phyloP scores from a whole-genome alignment of 2,113 vertebrate species.

The Setophaga kirtlandii region DNA sequence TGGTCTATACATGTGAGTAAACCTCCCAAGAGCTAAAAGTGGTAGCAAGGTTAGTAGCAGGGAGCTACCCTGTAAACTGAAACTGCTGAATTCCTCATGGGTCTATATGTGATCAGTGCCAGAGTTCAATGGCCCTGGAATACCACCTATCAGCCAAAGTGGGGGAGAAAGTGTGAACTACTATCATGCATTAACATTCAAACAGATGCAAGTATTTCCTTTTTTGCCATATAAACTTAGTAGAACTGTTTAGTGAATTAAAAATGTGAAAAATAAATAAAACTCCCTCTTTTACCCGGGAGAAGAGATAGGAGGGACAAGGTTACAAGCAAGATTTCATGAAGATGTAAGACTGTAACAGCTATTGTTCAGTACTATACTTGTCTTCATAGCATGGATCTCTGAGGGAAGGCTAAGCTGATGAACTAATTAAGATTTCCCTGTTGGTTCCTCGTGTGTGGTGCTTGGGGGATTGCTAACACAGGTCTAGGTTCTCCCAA shows the following conservation, averaged over 20 bases:
- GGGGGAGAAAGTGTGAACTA: fast-evolving
- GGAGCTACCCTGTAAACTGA: not conserved
- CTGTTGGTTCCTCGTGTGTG: not conserved
- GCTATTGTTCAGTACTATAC: not conserved
- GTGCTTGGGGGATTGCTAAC: not conserved
- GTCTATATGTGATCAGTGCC: not conserved
- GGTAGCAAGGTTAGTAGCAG: not conserved
- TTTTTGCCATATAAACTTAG: not conserved
- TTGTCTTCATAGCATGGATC: not conserved
- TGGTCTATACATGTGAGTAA: not conserved
- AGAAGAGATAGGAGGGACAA: not conserved
- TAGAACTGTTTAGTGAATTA: not conserved
- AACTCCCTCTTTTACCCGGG: not conserved
- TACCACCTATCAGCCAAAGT: not conserved
- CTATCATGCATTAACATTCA: not conserved
- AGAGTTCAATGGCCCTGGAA: not conserved
- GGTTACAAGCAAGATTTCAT: not conserved
- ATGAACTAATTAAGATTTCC: not conserved
- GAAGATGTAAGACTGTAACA: not conserved
- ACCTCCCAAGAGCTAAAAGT: not conserved
- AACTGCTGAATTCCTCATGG: not conserved
- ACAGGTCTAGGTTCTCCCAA: not conserved
- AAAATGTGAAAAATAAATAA: not conserved
- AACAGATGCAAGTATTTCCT: not conserved
- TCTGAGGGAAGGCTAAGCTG: not conserved